Base-by-base conservation (phyloP, 1,140 invertebrate genomes). In the Danaus plexippus region DNA sequence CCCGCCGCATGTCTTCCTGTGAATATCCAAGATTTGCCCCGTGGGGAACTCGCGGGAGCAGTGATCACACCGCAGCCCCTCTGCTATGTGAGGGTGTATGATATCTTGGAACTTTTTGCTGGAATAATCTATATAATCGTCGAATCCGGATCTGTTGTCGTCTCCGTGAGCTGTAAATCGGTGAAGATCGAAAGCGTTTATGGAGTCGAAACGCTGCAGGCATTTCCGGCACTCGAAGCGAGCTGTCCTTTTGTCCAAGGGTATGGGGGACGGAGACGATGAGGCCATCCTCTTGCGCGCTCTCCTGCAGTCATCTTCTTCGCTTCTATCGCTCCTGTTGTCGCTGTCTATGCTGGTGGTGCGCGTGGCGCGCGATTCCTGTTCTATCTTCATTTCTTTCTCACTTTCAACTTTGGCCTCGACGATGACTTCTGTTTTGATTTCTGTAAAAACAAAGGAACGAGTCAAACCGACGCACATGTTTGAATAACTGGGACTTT, bases 101-200 rank as follows among this genome's bases (percentile, higher is more conserved):
- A 95, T 94, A 42, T 93, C 86, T 0, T 94, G 90, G 69, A 94
- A 95, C 73, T 95, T 95, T 47, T 90, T 88, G 22, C 89, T 91
- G 0, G 94, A 92, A 67, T 95, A 96, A 70, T 95, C 93, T 1
- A 93, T 89, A 71, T 94, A 94, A 4, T 95, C 93, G 51, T 92
- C 88, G 73, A 93, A 95, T 4, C 93, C 92, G 1, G 90, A 76
- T 53, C 74, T 80, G 1, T 77, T 67, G 41, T 89, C 87, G 53
- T 85, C 88, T 15, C 82, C 88, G 64, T 92, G 92, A 1, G 78
- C 82, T 67, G 89, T 90, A 65, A 84, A 89, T 41, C 89, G 86
- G 71, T 94, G 93, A 8, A 91, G 85, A 66, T 92, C 92, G n/a
- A 93, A 84, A 2, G 90, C 89, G 13, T 91, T 90, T 40, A 92